Percentiles rank a stretch among this genome's conserved stretches.
phyloP scores from a whole-genome alignment of 2,888 invertebrate species.

The Nemotelus nigrinus region DNA sequence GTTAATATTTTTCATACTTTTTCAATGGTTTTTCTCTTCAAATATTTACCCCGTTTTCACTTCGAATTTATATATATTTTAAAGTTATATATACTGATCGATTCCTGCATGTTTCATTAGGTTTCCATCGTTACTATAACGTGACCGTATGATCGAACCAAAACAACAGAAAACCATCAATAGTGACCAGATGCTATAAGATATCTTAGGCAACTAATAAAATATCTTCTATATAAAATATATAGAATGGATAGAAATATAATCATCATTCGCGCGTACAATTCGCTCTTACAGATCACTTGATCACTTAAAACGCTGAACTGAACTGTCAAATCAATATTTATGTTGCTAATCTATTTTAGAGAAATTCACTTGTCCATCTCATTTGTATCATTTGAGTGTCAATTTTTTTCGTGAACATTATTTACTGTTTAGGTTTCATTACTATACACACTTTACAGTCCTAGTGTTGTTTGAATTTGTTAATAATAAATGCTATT shows the following conservation, averaged over 20 bases:
- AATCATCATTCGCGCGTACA: too few relatives aligned
- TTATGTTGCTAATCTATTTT: too few relatives aligned
- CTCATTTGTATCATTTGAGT: too few relatives aligned
- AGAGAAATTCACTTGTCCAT: too few relatives aligned
- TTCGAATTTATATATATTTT: not conserved
- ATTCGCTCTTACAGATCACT: too few relatives aligned
- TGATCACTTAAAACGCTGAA: too few relatives aligned
- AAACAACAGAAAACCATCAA: slow-evolving; percentile 3
- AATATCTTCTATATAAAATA: not conserved
- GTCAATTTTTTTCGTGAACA: too few relatives aligned
- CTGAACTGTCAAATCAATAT: too few relatives aligned
- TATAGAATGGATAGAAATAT: too few relatives aligned
- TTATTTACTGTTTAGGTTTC: not conserved
- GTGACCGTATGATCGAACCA: too few relatives aligned
- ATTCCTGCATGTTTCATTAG: not conserved
- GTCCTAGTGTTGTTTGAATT: slow-evolving; percentile 39
- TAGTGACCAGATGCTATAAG: slow-evolving; percentile 30
- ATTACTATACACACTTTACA: slow-evolving; percentile 41
- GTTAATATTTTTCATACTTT: slow-evolving; percentile 22
- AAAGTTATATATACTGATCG: too few relatives aligned
- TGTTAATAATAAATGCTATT: slow-evolving; percentile 41
- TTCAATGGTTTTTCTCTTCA: slow-evolving; percentile 6
- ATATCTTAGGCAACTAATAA: not conserved
- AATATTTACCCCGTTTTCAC: slow-evolving; percentile 3
- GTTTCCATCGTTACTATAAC: not conserved